Evolutionary conservation across 2,888 invertebrate species (phyloP), one percentile per base, ranked within the genome.

Genomic region (Apamea sordens): DNA sequence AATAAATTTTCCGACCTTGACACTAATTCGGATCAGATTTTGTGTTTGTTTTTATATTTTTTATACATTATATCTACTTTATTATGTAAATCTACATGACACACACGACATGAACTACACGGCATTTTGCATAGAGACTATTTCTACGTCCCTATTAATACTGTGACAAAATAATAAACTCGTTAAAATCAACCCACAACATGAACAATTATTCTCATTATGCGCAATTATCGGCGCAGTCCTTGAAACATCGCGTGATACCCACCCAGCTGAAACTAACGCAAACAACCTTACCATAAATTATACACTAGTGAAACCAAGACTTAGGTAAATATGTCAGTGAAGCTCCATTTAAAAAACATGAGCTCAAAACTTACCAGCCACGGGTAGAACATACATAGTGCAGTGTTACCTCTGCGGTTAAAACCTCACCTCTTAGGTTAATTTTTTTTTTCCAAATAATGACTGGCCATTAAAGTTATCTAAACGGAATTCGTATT

Each of bases 191-290:
- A 47, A 69, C 47, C 32, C 63, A 44, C 47, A 73, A 68, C 32
- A 63, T 15, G n/a, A 74, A 69, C 53, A 77, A 82, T 82, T 84
- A 86, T n/a, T 32, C 36, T 82, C 18, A 77, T 75, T 86, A 82
- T 4, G 41, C 32, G 32, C 64, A 83, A 79, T 85, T 75, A 86
- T 73, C 64, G 63, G 28, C 65, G 0, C 32, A 70, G 67, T 67
- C 84, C 84, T 86, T 83, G 84, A 61, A 67, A 79, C 59, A 83
- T 85, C 73, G 84, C 84, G 84, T 86, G 86, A 64, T 77, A 63
- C n/a, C 41, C 64, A 73, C 41, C 65, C 50, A 70, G 13, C 41
- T 79, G 72, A 70, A 75, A 83, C 69, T 15, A 76, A 83, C 24
- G 28, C 59, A 32, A 44, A 61, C 28, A 72, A 67, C 84, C 78